Percentiles rank a stretch among this genome's conserved stretches.
phyloP scores from a whole-genome alignment of 2,113 vertebrate genomes.

The Alaudala cheleensis region DNA sequence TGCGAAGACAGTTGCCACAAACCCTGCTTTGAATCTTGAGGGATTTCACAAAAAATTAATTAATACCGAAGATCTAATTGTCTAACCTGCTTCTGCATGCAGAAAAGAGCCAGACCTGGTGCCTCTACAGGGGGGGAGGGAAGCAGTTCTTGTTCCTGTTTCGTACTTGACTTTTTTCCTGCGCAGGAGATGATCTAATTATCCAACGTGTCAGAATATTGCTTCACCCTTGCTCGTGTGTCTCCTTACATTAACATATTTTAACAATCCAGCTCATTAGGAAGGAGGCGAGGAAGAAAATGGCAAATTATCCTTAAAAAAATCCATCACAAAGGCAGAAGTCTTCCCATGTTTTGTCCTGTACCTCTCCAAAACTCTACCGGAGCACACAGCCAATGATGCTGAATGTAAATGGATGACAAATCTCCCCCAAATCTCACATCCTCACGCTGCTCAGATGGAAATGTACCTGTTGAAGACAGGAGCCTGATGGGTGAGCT shows the following conservation, averaged over 20 bases:
- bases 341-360: background rate
- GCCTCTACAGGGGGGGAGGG: slow-evolving; percentile 5
- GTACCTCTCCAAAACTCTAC: background rate
- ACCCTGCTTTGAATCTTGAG: background rate
- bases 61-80: slow-evolving; percentile 4
- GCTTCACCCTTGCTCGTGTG: slow-evolving; percentile 28
- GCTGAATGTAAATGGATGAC: background rate
- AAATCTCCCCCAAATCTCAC: background rate
- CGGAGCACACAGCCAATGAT: background rate
- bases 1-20: background rate
- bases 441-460: background rate
- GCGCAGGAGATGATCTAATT: slow-evolving; percentile 59
- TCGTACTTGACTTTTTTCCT: slow-evolving; percentile 52
- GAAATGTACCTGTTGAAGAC: background rate
- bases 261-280: slow-evolving; percentile 47
- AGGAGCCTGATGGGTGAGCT: background rate
- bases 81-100: slow-evolving; percentile 61
- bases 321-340: slow-evolving; percentile 14
- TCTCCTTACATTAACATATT: slow-evolving; percentile 54
- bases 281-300: background rate
- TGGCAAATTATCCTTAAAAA: slow-evolving; percentile 6
- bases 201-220: slow-evolving; percentile 47
- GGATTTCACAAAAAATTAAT: background rate
- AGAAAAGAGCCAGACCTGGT: slow-evolving; percentile 43
- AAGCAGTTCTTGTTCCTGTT: slow-evolving; percentile 62